Evolutionary conservation across 2,888 invertebrate species (phyloP), one percentile per base, ranked within the genome.

Genomic region (Monochamus alternatus): DNA sequence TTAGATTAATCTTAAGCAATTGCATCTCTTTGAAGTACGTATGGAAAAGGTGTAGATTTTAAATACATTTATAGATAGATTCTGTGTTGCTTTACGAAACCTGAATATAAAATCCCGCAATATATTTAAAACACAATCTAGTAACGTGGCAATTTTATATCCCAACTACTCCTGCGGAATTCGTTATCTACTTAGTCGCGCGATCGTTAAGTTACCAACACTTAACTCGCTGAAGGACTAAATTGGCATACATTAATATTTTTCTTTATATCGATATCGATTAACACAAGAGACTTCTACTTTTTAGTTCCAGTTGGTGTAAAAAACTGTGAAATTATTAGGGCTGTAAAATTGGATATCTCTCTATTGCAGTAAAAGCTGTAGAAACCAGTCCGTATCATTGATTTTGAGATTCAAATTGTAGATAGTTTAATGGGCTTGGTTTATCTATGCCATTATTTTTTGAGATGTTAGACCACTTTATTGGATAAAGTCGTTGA

Each of bases 201-300:
- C 30, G 62, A 31, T 31, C 62, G 12, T 62, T 62, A 62, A 62
- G 30, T 62, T 62, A 62, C 9, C 12, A 58, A 62, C 62, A 32
- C 62, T 62, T 62, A 52, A 58, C 14, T 30, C 30, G 38, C 62
- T 31, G 32, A 62, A 32, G 32, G 32, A 30, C 30, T 14, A 59
- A 59, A 30, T 22, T 30, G 30, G 59, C 14, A 30, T 2, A 38
- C 5, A 38, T 47, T 47, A 8, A 5, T 47, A 47, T 47, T 47
- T 62, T 32, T 62, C 14, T 62, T 3, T 62, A 30, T 14, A 8
- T 59, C 30, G 30, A 59, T 5, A 10, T 14, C 12, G 47, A 47
- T 47, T 47, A 47, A 47, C 10, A 12, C 10, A 12, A 47, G 47
- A 12, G 47, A 5, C 47, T 47, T 9, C 12, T 47, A 47, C 47